Evolutionary conservation across 2,888 invertebrate genomes (phyloP), one percentile per base, ranked within the genome.

Genomic region (Lamellibrachia satsuma): DNA sequence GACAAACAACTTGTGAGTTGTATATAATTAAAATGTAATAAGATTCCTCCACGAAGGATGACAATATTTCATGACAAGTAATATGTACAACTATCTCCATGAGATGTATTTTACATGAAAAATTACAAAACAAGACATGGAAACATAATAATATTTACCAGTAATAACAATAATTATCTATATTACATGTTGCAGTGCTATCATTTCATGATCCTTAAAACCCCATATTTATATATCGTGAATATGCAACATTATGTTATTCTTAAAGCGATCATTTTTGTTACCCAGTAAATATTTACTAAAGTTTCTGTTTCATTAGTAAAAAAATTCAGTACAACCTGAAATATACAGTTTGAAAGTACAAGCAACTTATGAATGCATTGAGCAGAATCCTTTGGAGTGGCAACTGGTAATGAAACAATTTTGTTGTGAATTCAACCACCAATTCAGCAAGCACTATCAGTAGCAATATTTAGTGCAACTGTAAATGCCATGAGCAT

Each of bases 21-120:
- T 75, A 75, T 75, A 75, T 75, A 75, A 75, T 75, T 75, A 75
- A 75, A 75, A 75, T 75, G 75, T 75, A 75, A 75, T 75, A 75
- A 75, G n/a, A 75, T 22, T 75, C 39, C 39, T 39, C 75, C 75
- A 75, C 75, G 22, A 22, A 75, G 75, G 60, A 22, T 75, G 75
- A 22, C 75, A 22, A 22, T 75, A 22, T 75, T 75, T 75, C 15
- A 75, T 75, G 75, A 75, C 75, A 75, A 75, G 75, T 75, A 75
- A 75, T 75, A 75, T 75, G 75, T 75, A 75, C 75, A 75, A 22
- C 75, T 75, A 75, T 75, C 75, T 75, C 75, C 75, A 75, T 22
- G 75, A 75, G 75, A 75, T 75, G 75, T 75, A 75, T 75, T 75
- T 75, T 75, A 75, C 75, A 75, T 75, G 75, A 75, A 75, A 75